These are phyloP conservation scores for Rhabditophanes sp. DNA, from an alignment of 2,888 invertebrate genomes.

Conservation along the genomic window DNA sequence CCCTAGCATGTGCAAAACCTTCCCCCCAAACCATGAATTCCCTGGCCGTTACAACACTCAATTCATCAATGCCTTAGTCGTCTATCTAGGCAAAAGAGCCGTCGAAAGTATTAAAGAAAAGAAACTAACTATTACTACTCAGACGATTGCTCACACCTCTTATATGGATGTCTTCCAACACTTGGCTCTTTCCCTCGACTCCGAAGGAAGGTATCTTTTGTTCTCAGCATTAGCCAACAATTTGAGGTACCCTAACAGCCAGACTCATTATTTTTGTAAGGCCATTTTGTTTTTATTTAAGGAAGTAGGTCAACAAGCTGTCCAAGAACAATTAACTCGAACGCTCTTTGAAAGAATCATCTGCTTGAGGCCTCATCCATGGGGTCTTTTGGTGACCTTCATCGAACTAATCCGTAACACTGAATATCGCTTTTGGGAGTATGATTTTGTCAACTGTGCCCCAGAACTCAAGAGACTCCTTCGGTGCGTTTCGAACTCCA, in stretches of 20 bases:
- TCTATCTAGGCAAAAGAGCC: conserved; percentile 82
- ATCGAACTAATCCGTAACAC: conserved; percentile 97
- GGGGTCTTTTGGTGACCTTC: conserved; percentile 95
- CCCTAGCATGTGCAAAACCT: conserved; percentile 44
- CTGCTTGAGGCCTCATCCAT: conserved; percentile 94
- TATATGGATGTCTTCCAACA: conserved; percentile 99
- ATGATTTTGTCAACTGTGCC: conserved; percentile 97
- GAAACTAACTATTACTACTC: conserved; percentile 78
- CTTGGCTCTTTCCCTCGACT: conserved; percentile 88
- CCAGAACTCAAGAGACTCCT: conserved; percentile 99
- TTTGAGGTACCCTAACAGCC: conserved; percentile 92
- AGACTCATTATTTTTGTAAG: conserved; percentile 98
- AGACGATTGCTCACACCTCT: conserved; percentile 91
- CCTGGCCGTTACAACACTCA: conserved; percentile 87
- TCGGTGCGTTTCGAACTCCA: too few relatives aligned
- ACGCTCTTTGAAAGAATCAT: conserved; percentile 88
- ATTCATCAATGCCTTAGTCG: conserved; percentile 84
- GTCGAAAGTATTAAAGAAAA: conserved; percentile 76
- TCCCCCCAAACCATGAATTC: conserved; percentile 45
- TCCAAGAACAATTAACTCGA: conserved; percentile 88
- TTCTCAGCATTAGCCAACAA: conserved; percentile 97
- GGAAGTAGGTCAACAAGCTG: conserved; percentile 76
- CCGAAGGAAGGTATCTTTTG: conserved; percentile 90
- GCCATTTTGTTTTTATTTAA: conserved; percentile 87
- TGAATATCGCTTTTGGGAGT: conserved; percentile 92